Base-by-base conservation (phyloP, 92 coral and sea anemone genomes). In the Siderastrea radians region DNA sequence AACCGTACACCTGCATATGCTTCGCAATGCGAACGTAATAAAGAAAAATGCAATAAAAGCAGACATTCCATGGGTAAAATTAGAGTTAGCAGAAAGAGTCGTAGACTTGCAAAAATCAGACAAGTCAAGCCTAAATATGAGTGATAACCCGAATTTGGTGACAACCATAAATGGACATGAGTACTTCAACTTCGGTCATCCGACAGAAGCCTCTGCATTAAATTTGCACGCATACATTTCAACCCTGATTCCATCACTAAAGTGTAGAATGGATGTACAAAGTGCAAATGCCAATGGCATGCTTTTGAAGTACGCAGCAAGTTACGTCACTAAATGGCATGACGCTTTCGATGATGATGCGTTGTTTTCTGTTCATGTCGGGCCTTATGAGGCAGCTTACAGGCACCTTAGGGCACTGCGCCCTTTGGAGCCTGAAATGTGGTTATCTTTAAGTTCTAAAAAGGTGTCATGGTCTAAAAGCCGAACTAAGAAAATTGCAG, bases 1-100 rank as follows among this genome's bases (percentile, higher is more conserved):
- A 38, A 89, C 92, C 6, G 84, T 75, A 8, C 95, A 92, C 19
- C 38, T 83, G 2, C 94, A 91, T 52, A 2, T 1, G 77, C 87
- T 1, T 91, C 91, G 91, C 70, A 47, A 70, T 1, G n/a, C 69
- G 7, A 26, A 15, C 2, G 78, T 59, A 7, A 69, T 50, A 1
- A 58, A 78, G 17, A 10, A 52, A 0, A 60, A 80, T 63, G 63
- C 51, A 0, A 3, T 89, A 8, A 68, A 84, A 14, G 92, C 92
- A 10, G 88, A 67, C 16, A 83, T 83, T 66, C 92, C 88, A 2
- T 65, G 79, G 65, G 75, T 3, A 14, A 66, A 82, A 4, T n/a
- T 6, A 12, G 66, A 9, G 1, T 47, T 4, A 53, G 88, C 52
- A 46, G 68, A n/a, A 44, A 65, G 78, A 72, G 77, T 26, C 1